Percentiles rank a stretch among this genome's conserved stretches.
These are phyloP conservation scores for Lithophane ornitopus DNA, from an alignment of 2,888 invertebrate genomes.

Conservation along the genomic window DNA sequence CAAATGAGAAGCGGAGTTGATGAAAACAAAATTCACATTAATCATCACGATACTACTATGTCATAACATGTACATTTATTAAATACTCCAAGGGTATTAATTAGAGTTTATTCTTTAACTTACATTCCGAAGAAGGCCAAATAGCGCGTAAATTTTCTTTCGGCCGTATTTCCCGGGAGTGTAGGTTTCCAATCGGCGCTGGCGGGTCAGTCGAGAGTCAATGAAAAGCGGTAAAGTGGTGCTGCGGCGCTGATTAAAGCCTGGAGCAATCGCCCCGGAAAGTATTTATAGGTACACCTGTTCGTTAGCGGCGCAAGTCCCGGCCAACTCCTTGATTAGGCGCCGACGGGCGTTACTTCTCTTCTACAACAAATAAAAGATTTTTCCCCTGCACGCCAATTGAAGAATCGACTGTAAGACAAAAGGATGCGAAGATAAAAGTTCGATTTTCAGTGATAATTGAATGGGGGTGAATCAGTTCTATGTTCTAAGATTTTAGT, in stretches of 20 bases:
- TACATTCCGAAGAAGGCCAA: slow-evolving; percentile 73
- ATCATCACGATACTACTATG: neutral
- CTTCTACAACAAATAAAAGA: slow-evolving; percentile 88
- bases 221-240: slow-evolving; percentile 90
- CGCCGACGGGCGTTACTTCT: slow-evolving; percentile 88
- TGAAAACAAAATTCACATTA: neutral
- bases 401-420: slow-evolving; percentile 78
- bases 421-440: slow-evolving; percentile 68
- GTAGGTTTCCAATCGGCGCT: slow-evolving; percentile 88
- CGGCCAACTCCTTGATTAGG: slow-evolving; percentile 91
- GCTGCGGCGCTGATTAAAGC: slow-evolving; percentile 90
- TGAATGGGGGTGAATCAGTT: slow-evolving; percentile 31
- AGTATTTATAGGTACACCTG: slow-evolving; percentile 91
- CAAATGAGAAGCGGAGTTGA: neutral
- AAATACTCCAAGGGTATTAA: slow-evolving; percentile 60
- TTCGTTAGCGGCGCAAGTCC: slow-evolving; percentile 89
- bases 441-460: slow-evolving; percentile 44
- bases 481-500: slow-evolving; percentile 13
- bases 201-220: slow-evolving; percentile 88
- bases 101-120: slow-evolving; percentile 67
- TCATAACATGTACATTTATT: slow-evolving; percentile 1
- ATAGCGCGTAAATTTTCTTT: slow-evolving; percentile 83
- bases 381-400: slow-evolving; percentile 81
- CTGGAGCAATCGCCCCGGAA: slow-evolving; percentile 89
- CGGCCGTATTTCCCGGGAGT: slow-evolving; percentile 83